Percentiles rank a stretch among this genome's conserved stretches.
Evolutionary conservation across 2,797 vertebrate species (phyloP).

Genomic region (Eupleurogrammus muticus): DNA sequence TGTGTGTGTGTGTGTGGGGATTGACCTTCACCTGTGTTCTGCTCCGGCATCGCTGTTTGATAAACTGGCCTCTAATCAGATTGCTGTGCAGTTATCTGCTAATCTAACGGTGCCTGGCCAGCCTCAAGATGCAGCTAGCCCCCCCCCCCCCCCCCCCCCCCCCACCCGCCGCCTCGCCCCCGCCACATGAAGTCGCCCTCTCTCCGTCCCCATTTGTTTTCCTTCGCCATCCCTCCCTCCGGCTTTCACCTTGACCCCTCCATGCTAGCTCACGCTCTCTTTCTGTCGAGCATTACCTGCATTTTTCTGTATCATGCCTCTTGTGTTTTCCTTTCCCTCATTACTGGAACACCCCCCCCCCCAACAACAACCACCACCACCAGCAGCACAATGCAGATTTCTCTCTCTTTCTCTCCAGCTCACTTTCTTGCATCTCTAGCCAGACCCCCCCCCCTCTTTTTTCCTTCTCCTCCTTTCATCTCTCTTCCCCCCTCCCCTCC

Average conservation of each 20-base stretch:
- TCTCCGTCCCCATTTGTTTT: constrained; percentile 28
- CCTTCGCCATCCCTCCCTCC: background rate
- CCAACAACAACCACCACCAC: background rate
- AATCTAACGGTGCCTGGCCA: constrained; percentile 60
- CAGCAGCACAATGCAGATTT: background rate
- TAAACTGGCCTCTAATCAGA: constrained; percentile 59
- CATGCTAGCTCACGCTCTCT: background rate
- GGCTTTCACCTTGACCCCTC: constrained; percentile 51
- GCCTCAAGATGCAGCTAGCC: constrained; percentile 49
- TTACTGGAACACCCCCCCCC: background rate
- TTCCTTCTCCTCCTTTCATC: constrained; percentile 23
- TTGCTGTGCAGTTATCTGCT: constrained; percentile 51
- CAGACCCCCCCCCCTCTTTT: constrained; percentile 11
- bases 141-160: constrained; percentile 20
- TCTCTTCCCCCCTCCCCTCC: background rate
- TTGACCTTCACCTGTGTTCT: constrained; percentile 54
- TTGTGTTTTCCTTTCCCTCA: background rate
- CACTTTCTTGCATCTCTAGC: constrained; percentile 1
- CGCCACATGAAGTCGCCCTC: constrained; percentile 8
- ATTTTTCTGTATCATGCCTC: background rate
- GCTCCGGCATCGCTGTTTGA: constrained; percentile 48
- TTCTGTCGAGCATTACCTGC: background rate
- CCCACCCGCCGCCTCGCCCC: too few species aligned
- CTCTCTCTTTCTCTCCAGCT: background rate
- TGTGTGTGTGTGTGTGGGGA: constrained; percentile 8